A percentile compares a stretch with the other conserved stretches of the same genome.
These are phyloP conservation scores for Himalopsyche japonica DNA, from an alignment of 2,888 invertebrate genomes.

Conservation along the genomic window DNA sequence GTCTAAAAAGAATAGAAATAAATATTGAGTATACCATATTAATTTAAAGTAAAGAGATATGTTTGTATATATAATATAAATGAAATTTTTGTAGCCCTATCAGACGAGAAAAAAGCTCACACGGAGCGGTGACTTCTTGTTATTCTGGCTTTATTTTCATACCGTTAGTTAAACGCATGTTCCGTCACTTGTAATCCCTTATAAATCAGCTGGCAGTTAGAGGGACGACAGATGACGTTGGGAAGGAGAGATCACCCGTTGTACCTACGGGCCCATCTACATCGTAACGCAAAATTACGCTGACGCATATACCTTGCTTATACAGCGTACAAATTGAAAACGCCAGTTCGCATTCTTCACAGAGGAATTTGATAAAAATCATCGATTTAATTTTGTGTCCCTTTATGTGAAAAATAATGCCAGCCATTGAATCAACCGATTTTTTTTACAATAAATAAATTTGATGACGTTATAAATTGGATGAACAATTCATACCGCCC, in stretches of 20 bases:
- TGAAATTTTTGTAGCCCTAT: neutral
- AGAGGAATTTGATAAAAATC: neutral
- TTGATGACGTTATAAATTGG: too few relatives aligned
- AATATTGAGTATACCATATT: too few relatives aligned
- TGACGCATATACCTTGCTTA: neutral
- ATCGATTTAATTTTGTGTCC: neutral
- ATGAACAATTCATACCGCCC: too few relatives aligned
- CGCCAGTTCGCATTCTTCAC: neutral
- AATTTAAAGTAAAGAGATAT: too few relatives aligned
- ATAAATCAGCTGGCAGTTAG: constrained; percentile 39
- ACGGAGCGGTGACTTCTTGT: constrained; percentile 17
- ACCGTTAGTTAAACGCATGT: constrained; percentile 37
- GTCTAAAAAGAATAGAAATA: too few relatives aligned
- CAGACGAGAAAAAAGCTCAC: neutral
- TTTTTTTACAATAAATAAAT: neutral
- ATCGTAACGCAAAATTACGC: neutral
- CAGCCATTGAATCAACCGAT: neutral
- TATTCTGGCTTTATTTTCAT: constrained; percentile 36
- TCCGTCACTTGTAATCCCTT: constrained; percentile 38
- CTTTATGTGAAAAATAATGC: neutral
- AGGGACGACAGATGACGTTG: constrained; percentile 18
- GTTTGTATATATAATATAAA: too few relatives aligned
- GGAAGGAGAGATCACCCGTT: neutral
- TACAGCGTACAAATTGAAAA: constrained; percentile 1
- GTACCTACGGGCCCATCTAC: too few relatives aligned